Conservation (phyloP, 2,888 invertebrate genomes). For the Nemoura dubitans region DNA sequence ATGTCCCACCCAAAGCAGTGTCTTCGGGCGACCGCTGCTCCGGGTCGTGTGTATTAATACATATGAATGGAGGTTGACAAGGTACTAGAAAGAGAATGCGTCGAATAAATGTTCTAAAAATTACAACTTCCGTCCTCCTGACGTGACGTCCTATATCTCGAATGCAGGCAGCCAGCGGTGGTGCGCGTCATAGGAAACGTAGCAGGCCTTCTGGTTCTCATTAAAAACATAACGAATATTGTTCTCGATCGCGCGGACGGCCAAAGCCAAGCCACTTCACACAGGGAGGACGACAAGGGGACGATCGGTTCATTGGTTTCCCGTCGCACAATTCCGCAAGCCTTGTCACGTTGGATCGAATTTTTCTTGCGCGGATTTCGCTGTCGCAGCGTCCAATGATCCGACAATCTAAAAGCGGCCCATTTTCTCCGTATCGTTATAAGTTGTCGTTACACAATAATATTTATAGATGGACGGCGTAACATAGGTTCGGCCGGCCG, state of each 20-base stretch:
- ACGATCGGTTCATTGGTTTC: not conserved
- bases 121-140: constrained; percentile 47
- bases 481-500: not conserved
- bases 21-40: not conserved
- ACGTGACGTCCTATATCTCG: no score
- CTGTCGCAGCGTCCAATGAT: not conserved
- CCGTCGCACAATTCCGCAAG: not conserved
- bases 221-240: constrained; percentile 40
- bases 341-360: not conserved
- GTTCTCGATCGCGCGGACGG: constrained; percentile 9
- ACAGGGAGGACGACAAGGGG: not conserved
- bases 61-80: constrained; percentile 49
- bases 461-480: not conserved
- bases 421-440: no score
- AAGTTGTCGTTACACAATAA: not conserved
- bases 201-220: constrained; percentile 39
- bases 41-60: constrained; percentile 50
- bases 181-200: constrained; percentile 26
- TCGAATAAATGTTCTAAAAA: constrained; percentile 44
- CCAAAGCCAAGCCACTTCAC: not conserved
- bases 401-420: not conserved
- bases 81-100: constrained; percentile 40
- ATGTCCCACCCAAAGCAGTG: not conserved
- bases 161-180: not conserved
- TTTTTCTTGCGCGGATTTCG: not conserved